Evolutionary conservation across 2,888 invertebrate genomes (phyloP).

Genomic region (Parascotia fuliginaria): DNA sequence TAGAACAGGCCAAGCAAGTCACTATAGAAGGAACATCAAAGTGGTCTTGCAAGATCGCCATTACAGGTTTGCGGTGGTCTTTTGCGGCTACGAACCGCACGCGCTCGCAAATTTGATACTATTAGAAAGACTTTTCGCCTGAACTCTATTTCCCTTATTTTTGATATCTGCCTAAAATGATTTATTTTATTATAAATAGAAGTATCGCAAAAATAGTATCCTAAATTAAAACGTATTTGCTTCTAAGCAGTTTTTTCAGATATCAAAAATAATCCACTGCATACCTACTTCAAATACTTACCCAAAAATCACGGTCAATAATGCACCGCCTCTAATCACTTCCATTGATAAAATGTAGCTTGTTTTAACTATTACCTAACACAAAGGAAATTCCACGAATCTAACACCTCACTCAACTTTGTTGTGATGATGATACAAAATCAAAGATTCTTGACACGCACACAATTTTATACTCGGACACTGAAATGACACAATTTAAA

Average conservation of each 20-base stretch:
- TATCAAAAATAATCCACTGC: constrained; percentile 72
- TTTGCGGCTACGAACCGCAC: constrained; percentile 84
- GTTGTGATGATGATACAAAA: constrained; percentile 41
- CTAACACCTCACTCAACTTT: constrained; percentile 61
- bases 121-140: constrained; percentile 83
- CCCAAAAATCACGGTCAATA: constrained; percentile 78
- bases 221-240: constrained; percentile 31
- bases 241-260: constrained; percentile 57
- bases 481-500: constrained; percentile 57
- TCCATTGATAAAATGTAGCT: constrained; percentile 72
- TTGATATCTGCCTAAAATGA: constrained; percentile 72
- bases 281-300: constrained; percentile 74
- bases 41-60: constrained; percentile 99
- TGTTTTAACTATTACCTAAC: constrained; percentile 63
- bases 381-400: constrained; percentile 83
- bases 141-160: constrained; percentile 70
- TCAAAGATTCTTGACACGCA: constrained; percentile 55
- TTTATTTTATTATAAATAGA: constrained; percentile 25
- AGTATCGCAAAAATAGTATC: constrained; percentile 23
- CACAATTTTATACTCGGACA: constrained; percentile 61
- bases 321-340: constrained; percentile 81
- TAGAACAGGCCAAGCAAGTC: constrained; percentile 98
- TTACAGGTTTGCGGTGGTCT: constrained; percentile 94
- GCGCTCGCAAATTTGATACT: constrained; percentile 83
- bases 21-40: constrained; percentile 99